Conservation (phyloP, 2,113 vertebrate genomes). For the Chaenogobius annularis region DNA sequence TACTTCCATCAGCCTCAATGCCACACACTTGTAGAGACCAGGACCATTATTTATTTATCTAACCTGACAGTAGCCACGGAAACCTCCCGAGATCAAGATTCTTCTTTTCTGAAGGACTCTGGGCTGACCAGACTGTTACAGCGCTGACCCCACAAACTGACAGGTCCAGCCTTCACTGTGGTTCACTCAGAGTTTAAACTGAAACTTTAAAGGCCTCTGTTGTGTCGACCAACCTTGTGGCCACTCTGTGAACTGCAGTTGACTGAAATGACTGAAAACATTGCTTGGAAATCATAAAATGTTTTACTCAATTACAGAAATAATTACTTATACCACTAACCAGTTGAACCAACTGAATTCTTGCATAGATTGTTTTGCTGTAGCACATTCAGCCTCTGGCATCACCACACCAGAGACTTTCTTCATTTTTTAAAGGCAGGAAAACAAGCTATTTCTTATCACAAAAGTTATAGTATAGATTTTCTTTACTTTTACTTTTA, state of each 20-base stretch:
- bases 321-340: too few relatives aligned
- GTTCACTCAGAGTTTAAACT: slow-evolving; percentile 6
- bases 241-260: not conserved
- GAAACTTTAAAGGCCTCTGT: not conserved
- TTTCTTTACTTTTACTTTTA: not conserved
- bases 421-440: not conserved
- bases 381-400: slow-evolving; percentile 1
- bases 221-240: not conserved
- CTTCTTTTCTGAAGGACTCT: not conserved
- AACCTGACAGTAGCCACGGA: not conserved
- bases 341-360: too few relatives aligned
- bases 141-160: slow-evolving; percentile 1
- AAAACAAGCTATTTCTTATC: not conserved
- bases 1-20: not conserved
- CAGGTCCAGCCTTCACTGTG: not conserved
- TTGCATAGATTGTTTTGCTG: not conserved
- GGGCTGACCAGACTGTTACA: not conserved
- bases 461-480: not conserved
- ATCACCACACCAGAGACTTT: not conserved
- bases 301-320: too few relatives aligned
- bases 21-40: not conserved
- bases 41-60: not conserved
- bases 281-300: not conserved
- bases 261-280: not conserved
- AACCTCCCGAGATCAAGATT: not conserved